Base-by-base conservation (phyloP, 2,888 invertebrate species). In the Omphaloscelis lunosa region DNA sequence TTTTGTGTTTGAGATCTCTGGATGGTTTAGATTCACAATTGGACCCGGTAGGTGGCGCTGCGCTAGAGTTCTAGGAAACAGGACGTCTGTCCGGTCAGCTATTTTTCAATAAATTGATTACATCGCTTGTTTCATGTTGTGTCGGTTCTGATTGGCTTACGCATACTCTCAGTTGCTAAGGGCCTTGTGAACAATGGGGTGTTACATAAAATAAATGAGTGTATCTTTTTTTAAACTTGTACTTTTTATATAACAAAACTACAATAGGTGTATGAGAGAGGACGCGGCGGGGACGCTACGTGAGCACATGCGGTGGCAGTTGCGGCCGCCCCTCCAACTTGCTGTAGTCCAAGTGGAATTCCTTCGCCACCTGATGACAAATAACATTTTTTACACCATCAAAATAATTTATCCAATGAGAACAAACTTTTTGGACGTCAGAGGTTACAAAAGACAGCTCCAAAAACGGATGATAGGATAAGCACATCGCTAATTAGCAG, bases 301-400 rank as follows among this genome's bases (percentile, higher is more conserved):
- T 97, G 93, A 97, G 97, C 95, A 97, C 97, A 92, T 97, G 97
- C 97, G 97, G 96, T 92, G 98, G 98, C 94, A 98, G 96, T 93
- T 97, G 97, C 92, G 99, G 99, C 95, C 98, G 97, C 85, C 98
- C 99, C 97, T 99, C 99, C 95, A 99, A 97, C 97, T 99, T 99
- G 97, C 99, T 99, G 97, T 99, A 99, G 97, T 99, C 99, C 97
- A 99, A 97, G 97, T 99, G 98, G 97, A 99, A 99, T 97, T 99
- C 99, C 97, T 99, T 99, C 93, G 99, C 98, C 94, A 99, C 99
- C 96, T 96, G 90, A 9, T 39, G 48, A 77, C 12, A 79, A 75
- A 66, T 53, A 53, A 68, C 20, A 59, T 61, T 9, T 51, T 39
- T 41, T 7, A 81, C 11, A 34, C 15, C 15, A 48, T 51, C 56